A percentile compares a stretch with the other conserved stretches of the same genome.
phyloP scores from a whole-genome alignment of 1,140 invertebrate genomes.

The Aphaenogaster rudis region DNA sequence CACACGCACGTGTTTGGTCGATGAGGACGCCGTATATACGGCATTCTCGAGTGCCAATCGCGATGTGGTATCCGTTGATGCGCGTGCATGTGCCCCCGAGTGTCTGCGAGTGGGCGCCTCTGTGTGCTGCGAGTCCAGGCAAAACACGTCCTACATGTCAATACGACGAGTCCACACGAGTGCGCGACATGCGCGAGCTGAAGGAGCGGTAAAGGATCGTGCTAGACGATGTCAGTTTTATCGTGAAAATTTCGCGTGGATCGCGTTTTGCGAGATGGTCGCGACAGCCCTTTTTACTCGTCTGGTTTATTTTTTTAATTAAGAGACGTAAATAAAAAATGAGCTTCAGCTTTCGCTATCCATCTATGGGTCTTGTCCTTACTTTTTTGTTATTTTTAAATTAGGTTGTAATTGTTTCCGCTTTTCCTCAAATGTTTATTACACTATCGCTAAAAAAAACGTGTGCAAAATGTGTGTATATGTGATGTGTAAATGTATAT shows the following conservation, averaged over 20 bases:
- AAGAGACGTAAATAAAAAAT: neutral
- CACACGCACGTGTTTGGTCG: neutral
- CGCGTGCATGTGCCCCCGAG: neutral
- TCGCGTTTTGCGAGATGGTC: neutral
- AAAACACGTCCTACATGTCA: constrained; percentile 46
- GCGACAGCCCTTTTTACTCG: neutral
- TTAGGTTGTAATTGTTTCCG: neutral
- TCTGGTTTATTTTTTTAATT: neutral
- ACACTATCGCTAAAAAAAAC: no score
- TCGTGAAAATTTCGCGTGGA: constrained; percentile 2
- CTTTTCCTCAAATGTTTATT: neutral
- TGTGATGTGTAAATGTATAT: neutral
- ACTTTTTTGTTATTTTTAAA: neutral
- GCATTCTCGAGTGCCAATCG: constrained; percentile 66
- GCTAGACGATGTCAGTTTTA: neutral
- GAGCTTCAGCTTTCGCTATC: neutral
- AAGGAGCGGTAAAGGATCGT: constrained; percentile 2
- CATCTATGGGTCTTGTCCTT: no score
- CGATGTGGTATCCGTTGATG: constrained; percentile 36
- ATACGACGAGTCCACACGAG: constrained; percentile 3
- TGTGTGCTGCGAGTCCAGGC: constrained; percentile 15
- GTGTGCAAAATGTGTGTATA: neutral
- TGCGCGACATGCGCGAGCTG: neutral
- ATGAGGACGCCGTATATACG: constrained; percentile 22
- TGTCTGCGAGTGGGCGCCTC: neutral